Percentiles rank a stretch among this genome's conserved stretches.
These are phyloP conservation scores for Synanceia verrucosa DNA, from an alignment of 2,797 vertebrate species.

Conservation along the genomic window DNA sequence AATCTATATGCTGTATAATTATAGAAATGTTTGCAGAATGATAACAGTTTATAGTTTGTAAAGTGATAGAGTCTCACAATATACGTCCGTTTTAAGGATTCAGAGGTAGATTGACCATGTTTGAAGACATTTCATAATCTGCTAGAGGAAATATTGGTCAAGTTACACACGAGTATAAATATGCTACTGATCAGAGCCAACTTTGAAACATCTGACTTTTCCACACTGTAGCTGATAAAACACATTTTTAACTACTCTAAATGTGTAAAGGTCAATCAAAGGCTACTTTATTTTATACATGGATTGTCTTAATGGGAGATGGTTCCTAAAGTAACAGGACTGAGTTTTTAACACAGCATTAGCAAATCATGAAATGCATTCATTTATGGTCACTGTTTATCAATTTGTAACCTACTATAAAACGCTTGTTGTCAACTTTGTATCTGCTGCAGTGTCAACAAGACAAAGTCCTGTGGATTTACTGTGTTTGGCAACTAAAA, in stretches of 20 bases:
- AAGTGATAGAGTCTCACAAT: conserved; percentile 1
- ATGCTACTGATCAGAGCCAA: too few relatives aligned
- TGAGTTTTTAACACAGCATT: too few relatives aligned
- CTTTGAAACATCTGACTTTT: too few relatives aligned
- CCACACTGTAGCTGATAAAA: too few relatives aligned
- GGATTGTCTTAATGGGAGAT: too few relatives aligned
- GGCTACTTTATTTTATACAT: too few relatives aligned
- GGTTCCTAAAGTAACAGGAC: too few relatives aligned
- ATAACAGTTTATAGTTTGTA: conserved; percentile 6
- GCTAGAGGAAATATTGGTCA: not conserved
- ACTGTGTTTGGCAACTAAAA: conserved; percentile 22
- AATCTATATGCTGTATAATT: conserved; percentile 25
- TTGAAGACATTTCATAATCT: not conserved
- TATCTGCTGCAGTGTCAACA: conserved; percentile 19
- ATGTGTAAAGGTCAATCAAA: too few relatives aligned
- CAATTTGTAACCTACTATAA: not conserved
- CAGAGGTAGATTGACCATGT: not conserved
- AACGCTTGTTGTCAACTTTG: conserved; percentile 1
- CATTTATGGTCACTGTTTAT: not conserved
- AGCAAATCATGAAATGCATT: too few relatives aligned
- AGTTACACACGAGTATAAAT: too few relatives aligned
- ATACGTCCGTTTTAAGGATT: not conserved
- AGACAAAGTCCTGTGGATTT: conserved; percentile 8
- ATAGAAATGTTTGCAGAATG: conserved; percentile 28
- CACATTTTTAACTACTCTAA: too few relatives aligned